A percentile compares a stretch with the other conserved stretches of the same genome.
These are phyloP conservation scores for Trematocara caparti DNA, from an alignment of 2,797 vertebrate genomes.

Conservation along the genomic window DNA sequence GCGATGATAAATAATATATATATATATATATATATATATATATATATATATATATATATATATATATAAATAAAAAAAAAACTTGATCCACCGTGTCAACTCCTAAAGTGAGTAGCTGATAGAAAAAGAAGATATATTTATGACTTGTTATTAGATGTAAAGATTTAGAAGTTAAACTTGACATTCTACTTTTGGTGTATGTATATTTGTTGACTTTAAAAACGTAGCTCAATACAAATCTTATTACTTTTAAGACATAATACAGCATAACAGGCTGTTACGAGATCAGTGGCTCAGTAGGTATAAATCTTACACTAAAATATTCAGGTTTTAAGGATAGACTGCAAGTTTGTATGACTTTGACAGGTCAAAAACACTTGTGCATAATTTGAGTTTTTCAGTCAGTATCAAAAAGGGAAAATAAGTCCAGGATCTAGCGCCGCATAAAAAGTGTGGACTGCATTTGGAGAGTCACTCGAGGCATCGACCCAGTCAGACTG, in stretches of 20 bases:
- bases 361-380: neutral
- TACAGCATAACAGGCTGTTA: neutral
- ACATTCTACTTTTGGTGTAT: neutral
- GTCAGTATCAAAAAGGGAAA: neutral
- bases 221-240: neutral
- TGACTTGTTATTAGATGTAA: neutral
- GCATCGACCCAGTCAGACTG: neutral
- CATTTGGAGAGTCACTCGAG: neutral
- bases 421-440: neutral
- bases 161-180: neutral
- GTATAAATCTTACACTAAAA: neutral
- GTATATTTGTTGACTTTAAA: neutral
- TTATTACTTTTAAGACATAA: neutral
- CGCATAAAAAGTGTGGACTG: neutral
- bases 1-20: no score
- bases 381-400: neutral
- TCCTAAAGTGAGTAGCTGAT: neutral
- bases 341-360: accelerated
- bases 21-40: no score
- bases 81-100: neutral
- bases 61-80: neutral
- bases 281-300: neutral
- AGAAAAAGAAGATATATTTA: neutral
- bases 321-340: neutral
- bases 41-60: no score